Conservation (phyloP, 2,797 vertebrate species). For the Eulemur mongoz region DNA sequence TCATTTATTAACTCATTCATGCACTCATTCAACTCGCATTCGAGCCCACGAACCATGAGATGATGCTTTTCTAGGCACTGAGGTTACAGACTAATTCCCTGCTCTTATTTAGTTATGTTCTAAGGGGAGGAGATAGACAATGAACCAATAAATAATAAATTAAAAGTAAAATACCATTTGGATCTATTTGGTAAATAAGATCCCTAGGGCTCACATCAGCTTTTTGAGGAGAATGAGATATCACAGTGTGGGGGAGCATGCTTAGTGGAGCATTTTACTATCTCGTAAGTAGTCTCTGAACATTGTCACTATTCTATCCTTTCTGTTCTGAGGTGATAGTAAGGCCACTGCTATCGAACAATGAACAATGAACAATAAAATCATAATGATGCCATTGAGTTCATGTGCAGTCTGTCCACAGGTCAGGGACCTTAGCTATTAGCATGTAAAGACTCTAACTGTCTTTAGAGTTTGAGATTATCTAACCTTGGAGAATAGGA, state of each 20-base stretch:
- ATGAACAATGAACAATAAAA: background rate
- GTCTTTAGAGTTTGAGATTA: background rate
- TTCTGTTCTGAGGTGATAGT: background rate
- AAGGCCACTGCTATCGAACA: background rate
- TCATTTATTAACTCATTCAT: background rate
- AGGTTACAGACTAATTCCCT: background rate
- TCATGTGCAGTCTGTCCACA: background rate
- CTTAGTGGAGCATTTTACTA: background rate
- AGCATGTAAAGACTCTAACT: background rate
- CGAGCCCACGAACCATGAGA: background rate
- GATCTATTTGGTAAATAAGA: background rate
- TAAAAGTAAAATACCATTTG: background rate
- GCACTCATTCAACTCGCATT: background rate
- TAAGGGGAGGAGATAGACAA: background rate
- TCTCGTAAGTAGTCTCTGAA: background rate
- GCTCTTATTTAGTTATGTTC: background rate
- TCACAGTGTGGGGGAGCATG: background rate
- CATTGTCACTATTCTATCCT: background rate
- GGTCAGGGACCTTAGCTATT: background rate
- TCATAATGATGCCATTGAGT: background rate
- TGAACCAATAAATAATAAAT: background rate
- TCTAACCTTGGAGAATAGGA: background rate
- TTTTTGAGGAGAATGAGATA: background rate
- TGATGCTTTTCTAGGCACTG: background rate
- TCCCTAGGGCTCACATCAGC: fast-evolving